Percentiles rank a stretch among this genome's conserved stretches.
Conservation (phyloP, 2,113 vertebrate species). For the Chitala chitala region DNA sequence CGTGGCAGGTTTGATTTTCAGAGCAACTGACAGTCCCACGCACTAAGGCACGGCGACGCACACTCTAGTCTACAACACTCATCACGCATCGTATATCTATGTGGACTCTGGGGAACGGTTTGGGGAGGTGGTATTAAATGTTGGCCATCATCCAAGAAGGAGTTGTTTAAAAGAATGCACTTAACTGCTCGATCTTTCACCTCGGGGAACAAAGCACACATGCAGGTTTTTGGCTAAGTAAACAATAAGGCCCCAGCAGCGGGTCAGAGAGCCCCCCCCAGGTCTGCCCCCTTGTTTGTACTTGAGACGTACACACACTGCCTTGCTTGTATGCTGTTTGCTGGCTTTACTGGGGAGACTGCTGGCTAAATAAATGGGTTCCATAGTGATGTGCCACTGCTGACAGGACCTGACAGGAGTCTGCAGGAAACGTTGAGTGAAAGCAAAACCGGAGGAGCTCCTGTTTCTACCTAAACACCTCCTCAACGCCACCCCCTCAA, state of each 20-base stretch:
- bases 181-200: constrained; percentile 27
- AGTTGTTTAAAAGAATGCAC: constrained; percentile 33
- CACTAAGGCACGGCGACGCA: background rate
- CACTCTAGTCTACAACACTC: background rate
- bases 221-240: constrained; percentile 28
- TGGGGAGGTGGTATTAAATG: constrained; percentile 3
- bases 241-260: constrained; percentile 31
- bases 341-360: background rate
- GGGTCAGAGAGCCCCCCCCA: background rate
- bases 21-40: background rate
- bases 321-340: background rate
- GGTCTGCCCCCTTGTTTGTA: background rate
- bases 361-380: background rate
- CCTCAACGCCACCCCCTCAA: background rate
- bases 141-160: constrained; percentile 8
- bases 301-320: background rate
- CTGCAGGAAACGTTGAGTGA: background rate
- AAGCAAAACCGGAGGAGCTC: background rate
- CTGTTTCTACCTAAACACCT: background rate
- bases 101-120: no score
- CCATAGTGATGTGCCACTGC: background rate
- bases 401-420: background rate
- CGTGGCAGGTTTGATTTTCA: background rate
- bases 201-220: constrained; percentile 29
- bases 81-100: constrained; percentile 14